Evolutionary conservation across 2,797 vertebrate genomes (phyloP), one percentile per base, ranked within the genome.

Genomic region (Heteromormyrus szaboi): DNA sequence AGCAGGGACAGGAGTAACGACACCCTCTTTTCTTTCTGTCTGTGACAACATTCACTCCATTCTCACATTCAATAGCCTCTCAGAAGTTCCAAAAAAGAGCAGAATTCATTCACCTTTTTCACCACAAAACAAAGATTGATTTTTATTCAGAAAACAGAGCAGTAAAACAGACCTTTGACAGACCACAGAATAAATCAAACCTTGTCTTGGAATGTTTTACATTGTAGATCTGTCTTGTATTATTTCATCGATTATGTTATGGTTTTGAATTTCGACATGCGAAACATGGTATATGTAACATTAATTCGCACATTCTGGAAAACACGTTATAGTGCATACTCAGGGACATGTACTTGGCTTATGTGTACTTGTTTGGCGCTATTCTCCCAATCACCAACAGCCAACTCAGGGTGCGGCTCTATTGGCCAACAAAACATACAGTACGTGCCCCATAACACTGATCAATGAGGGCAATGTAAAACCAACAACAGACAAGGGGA

Each of bases 161-260:
- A 72, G 68, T 72, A 72, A 72, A 72, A 72, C 68, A 72, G 68
- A 72, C 33, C 68, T 72, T 72, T 72, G 17, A 72, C 68, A 81
- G 76, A 81, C 41, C 76, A 44, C 76, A 44, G 76, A 81, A 81
- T 81, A 81, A 44, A 81, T 72, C 68, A 72, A 72, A 72, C 68
- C 68, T 72, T 72, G 68, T 72, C 68, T 72, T 72, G 68, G 68
- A 72, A 72, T 72, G 29, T 72, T 72, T 37, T 72, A 37, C 68
- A 72, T 72, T 72, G 68, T 72, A 72, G 68, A 72, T 72, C 68
- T 72, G 68, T 72, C 68, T 72, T 72, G 33, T 72, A 72, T 72
- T 72, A 72, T 72, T 72, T 72, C 68, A 72, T 72, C 68, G 68
- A 72, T 72, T 72, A 72, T 72, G 68, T 72, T 72, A 72, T 33